Evolutionary conservation across 1,140 invertebrate genomes (phyloP).

Genomic region (Ditylenchus dipsaci): DNA sequence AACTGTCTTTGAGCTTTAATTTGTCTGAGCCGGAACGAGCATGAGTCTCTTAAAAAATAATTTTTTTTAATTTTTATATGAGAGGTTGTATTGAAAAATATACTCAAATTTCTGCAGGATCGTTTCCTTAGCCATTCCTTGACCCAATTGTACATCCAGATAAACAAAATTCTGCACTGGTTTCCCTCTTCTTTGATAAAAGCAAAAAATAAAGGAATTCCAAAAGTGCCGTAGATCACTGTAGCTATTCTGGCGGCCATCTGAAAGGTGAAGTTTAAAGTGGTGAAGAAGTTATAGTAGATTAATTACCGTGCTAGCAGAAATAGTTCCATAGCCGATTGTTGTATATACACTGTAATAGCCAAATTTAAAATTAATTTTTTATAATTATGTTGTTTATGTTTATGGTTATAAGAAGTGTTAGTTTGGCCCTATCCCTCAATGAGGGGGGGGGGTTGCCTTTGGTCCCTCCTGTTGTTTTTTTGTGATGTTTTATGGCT

Average conservation of each 20-base stretch:
- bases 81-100: not conserved
- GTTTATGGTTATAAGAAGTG: too few relatives aligned
- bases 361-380: too few relatives aligned
- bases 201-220: conserved; percentile 56
- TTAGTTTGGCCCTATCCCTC: too few relatives aligned
- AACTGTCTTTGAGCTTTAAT: not conserved
- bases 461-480: too few relatives aligned
- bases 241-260: conserved; percentile 45
- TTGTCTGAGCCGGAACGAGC: not conserved
- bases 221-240: conserved; percentile 50
- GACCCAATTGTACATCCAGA: conserved; percentile 38
- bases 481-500: too few relatives aligned
- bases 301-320: conserved; percentile 37
- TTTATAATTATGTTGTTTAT: too few relatives aligned
- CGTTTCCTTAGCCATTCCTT: conserved; percentile 28
- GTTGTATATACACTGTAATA: conserved; percentile 53
- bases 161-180: conserved; percentile 41
- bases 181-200: conserved; percentile 57
- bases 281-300: not conserved
- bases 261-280: not conserved
- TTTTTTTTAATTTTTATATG: not conserved
- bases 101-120: not conserved
- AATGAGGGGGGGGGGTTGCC: too few relatives aligned
- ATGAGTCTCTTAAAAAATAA: conserved; percentile 1
- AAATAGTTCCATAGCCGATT: conserved; percentile 54